Conservation (phyloP, 2,888 invertebrate species). For the Galerucella calmariensis region DNA sequence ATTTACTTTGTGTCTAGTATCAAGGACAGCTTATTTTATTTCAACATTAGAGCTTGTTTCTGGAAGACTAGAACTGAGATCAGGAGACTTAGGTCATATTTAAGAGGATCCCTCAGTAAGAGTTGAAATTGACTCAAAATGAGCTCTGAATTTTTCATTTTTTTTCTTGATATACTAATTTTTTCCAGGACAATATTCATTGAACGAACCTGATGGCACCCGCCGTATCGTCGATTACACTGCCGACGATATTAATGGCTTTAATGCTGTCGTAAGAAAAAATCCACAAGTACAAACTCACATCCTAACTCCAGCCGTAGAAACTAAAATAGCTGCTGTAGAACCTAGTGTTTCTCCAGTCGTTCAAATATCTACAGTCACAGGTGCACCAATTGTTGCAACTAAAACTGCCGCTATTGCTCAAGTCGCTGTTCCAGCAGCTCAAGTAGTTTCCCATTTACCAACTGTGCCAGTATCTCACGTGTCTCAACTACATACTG, state of each 20-base stretch:
- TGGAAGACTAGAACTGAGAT: too few relatives aligned
- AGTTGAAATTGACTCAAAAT: too few relatives aligned
- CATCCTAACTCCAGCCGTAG: constrained; percentile 52
- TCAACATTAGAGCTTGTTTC: too few relatives aligned
- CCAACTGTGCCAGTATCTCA: constrained; percentile 35
- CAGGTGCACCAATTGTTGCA: constrained; percentile 5
- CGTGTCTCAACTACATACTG: background rate
- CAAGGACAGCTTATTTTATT: too few relatives aligned
- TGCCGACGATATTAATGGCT: constrained; percentile 64
- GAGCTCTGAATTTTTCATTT: too few relatives aligned
- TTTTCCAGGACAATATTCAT: constrained; percentile 62
- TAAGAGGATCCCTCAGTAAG: too few relatives aligned
- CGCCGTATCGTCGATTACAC: constrained; percentile 67
- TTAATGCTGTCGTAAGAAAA: constrained; percentile 69
- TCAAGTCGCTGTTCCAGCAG: constrained; percentile 14
- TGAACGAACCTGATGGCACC: constrained; percentile 72
- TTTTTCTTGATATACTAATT: background rate
- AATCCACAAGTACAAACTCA: constrained; percentile 65
- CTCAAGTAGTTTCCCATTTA: constrained; percentile 48
- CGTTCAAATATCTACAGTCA: constrained; percentile 49
- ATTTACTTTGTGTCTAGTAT: too few relatives aligned
- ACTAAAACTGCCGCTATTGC: constrained; percentile 41
- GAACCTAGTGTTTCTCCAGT: constrained; percentile 39
- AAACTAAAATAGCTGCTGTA: constrained; percentile 22
- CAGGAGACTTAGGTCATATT: too few relatives aligned